Base-by-base conservation (phyloP, 2,113 vertebrate genomes). In the Dipodomys merriami region DNA sequence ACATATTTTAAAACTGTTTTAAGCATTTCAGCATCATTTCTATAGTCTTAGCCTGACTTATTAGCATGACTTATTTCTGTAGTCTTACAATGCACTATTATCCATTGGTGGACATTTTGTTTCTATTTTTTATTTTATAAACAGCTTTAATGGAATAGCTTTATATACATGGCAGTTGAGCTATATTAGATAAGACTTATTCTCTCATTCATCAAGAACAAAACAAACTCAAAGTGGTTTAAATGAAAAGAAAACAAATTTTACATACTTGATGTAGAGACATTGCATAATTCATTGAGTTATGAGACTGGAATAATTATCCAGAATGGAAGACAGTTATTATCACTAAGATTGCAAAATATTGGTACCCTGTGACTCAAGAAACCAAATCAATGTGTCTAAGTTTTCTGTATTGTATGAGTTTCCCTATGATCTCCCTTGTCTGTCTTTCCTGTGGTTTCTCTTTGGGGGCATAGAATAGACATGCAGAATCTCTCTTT, bases 401-500 rank as follows among this genome's bases (percentile, higher is more conserved):
- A 15, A 68, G 0, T 2, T 15, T 83, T 74, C 29, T 57, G 1
- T 35, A 76, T 2, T 80, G 20, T 15, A 10, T 2, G 27, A 2
- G 8, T 18, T 33, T 77, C 6, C 33, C 2, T 27, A 39, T 72
- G 30, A 13, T 3, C 27, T 80, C 72, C 33, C 29, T 29, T 64
- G 60, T 77, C 2, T 84, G 4, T 23, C 27, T 5, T 85, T 62
- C 25, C 57, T 86, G 49, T 49, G 18, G 15, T 88, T 57, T n/a
- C 30, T 8, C 73, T 69, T 29, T 10, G 39, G 39, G 15, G 53
- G 33, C 11, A 8, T 64, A 7, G 13, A n/a, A 33, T 27, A 35
- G 1, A 71, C 60, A 30, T 46, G 6, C 11, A 15, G 2, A 2
- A 68, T 1, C 0, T 77, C 9, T 30, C 25, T 0, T 15, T 18